phyloP scores from a whole-genome alignment of 92 coral and sea anemone genomes.

The Montipora capitata region DNA sequence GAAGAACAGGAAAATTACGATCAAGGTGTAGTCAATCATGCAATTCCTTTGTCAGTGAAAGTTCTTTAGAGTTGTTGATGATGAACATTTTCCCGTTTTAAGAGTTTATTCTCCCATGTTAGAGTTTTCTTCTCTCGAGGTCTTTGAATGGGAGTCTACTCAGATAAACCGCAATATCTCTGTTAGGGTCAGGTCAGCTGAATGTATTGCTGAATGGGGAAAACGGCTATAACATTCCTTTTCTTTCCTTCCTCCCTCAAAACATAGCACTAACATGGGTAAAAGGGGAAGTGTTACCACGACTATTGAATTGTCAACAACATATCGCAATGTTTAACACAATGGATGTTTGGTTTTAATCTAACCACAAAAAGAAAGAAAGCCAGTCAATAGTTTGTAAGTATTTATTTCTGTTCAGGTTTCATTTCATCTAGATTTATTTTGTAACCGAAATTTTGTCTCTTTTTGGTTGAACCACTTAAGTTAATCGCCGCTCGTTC shows the following conservation, averaged over 20 bases:
- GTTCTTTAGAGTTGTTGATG: background rate
- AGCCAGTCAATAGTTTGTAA: no score
- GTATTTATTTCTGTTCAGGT: no score
- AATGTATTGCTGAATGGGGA: background rate
- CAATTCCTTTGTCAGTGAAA: background rate
- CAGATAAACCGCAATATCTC: background rate
- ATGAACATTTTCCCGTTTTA: background rate
- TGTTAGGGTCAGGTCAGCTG: background rate
- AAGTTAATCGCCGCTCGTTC: no score
- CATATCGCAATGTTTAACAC: no score
- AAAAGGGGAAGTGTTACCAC: no score
- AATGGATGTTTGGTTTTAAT: no score
- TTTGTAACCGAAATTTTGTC: no score
- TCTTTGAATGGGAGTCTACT: background rate
- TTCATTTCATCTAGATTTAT: no score
- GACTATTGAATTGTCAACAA: no score
- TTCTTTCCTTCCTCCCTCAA: background rate
- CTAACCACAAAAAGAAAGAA: no score
- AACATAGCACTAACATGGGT: background rate
- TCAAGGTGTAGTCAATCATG: background rate
- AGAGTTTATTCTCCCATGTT: background rate
- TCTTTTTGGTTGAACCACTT: no score
- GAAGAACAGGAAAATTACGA: background rate
- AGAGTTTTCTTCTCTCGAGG: background rate
- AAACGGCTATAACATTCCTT: slow-evolving; percentile 3